These are phyloP conservation scores for Cyprinodon brontotheroides DNA, from an alignment of 2,113 vertebrate genomes.

Conservation along the genomic window DNA sequence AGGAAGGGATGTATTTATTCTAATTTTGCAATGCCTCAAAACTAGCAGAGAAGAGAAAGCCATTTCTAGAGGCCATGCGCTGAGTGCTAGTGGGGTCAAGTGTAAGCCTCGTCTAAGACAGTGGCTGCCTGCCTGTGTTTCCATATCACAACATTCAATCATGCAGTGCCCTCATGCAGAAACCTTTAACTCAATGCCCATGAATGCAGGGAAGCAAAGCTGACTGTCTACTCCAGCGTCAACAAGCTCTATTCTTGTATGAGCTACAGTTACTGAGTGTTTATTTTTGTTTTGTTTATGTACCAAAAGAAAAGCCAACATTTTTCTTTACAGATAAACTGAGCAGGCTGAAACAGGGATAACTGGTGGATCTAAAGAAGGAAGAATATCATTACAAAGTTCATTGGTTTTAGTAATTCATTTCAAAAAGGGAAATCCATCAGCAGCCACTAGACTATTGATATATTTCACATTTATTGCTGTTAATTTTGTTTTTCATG, in stretches of 20 bases:
- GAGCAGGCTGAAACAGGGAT: background rate
- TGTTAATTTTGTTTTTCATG: background rate
- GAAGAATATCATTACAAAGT: background rate
- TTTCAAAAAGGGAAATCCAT: background rate
- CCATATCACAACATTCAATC: constrained; percentile 77
- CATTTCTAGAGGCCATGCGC: constrained; percentile 46
- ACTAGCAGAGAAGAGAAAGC: constrained; percentile 41
- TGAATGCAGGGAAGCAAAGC: constrained; percentile 60
- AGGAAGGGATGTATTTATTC: constrained; percentile 60
- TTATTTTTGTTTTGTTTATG: constrained; percentile 21
- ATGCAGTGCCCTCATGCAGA: constrained; percentile 76
- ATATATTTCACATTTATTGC: background rate
- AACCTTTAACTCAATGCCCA: constrained; percentile 73
- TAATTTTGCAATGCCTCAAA: constrained; percentile 65
- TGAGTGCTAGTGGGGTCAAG: constrained; percentile 76
- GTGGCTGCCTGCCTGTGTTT: constrained; percentile 72
- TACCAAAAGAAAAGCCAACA: constrained; percentile 1
- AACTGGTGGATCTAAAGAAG: background rate
- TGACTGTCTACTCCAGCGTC: constrained; percentile 32
- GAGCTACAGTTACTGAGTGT: constrained; percentile 36
- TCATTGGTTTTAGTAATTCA: background rate
- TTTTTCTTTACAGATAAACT: constrained; percentile 15
- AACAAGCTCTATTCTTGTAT: constrained; percentile 30
- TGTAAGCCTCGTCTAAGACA: constrained; percentile 71
- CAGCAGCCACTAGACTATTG: background rate